Conservation (phyloP, 2,113 vertebrate genomes). For the Chloebia gouldiae region DNA sequence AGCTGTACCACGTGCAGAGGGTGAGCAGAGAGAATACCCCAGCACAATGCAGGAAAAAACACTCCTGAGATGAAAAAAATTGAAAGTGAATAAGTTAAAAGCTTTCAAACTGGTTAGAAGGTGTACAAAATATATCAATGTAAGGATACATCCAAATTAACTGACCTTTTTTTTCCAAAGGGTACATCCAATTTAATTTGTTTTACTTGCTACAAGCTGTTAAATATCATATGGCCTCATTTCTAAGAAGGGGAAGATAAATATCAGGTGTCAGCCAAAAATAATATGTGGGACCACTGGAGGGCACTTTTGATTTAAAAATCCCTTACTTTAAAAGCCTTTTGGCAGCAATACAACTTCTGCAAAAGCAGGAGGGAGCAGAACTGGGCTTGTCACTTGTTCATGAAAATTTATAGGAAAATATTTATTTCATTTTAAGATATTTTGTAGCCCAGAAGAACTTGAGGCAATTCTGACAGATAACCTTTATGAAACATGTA, state of each 20-base stretch:
- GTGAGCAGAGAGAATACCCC: neutral
- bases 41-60: neutral
- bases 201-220: neutral
- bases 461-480: neutral
- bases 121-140: neutral
- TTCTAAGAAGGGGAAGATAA: neutral
- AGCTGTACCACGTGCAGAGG: rapidly evolving
- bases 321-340: neutral
- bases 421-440: neutral
- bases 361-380: neutral
- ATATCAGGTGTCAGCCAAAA: neutral
- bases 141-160: neutral
- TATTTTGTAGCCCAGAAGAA: neutral
- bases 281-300: conserved; percentile 25
- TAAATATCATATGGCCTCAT: neutral
- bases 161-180: neutral
- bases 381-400: neutral
- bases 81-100: neutral
- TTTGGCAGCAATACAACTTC: neutral
- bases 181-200: neutral
- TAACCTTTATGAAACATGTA: neutral
- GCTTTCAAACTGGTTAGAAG: neutral
- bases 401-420: neutral
- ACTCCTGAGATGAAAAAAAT: neutral
- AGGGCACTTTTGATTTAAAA: conserved; percentile 51